These are phyloP conservation scores for Capromys pilorides DNA, from an alignment of 2,797 vertebrate species.

Conservation along the genomic window DNA sequence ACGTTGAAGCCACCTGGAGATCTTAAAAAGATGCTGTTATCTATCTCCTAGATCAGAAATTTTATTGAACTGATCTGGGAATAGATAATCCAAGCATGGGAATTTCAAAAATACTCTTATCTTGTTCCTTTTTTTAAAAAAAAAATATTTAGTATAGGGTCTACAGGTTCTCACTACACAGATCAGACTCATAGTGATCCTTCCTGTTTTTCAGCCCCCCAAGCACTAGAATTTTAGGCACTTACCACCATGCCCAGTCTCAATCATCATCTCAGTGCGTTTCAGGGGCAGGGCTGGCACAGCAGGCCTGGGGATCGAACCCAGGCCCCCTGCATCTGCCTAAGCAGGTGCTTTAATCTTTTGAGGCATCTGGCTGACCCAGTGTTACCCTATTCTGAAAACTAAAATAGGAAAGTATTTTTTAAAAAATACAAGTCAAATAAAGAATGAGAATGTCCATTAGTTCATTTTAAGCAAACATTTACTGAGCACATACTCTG, in stretches of 20 bases:
- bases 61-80: neutral
- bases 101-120: neutral
- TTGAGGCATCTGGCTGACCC: too few relatives aligned
- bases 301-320: too few relatives aligned
- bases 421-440: constrained; percentile 4
- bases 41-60: neutral
- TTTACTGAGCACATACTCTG: neutral
- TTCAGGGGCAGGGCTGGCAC: too few relatives aligned
- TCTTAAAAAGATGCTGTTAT: constrained; percentile 1
- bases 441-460: neutral
- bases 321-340: too few relatives aligned
- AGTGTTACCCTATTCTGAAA: constrained; percentile 1
- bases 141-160: too few relatives aligned
- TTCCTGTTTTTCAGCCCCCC: too few relatives aligned
- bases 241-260: too few relatives aligned
- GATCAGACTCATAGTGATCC: too few relatives aligned
- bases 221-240: too few relatives aligned
- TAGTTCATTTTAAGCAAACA: constrained; percentile 30
- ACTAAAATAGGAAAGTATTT: neutral
- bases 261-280: too few relatives aligned
- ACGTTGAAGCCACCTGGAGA: neutral
- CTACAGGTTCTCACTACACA: too few relatives aligned
- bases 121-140: neutral
- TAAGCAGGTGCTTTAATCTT: too few relatives aligned
- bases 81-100: neutral